Evolutionary conservation across 2,113 vertebrate genomes (phyloP).

Genomic region (Actenoides hombroni): DNA sequence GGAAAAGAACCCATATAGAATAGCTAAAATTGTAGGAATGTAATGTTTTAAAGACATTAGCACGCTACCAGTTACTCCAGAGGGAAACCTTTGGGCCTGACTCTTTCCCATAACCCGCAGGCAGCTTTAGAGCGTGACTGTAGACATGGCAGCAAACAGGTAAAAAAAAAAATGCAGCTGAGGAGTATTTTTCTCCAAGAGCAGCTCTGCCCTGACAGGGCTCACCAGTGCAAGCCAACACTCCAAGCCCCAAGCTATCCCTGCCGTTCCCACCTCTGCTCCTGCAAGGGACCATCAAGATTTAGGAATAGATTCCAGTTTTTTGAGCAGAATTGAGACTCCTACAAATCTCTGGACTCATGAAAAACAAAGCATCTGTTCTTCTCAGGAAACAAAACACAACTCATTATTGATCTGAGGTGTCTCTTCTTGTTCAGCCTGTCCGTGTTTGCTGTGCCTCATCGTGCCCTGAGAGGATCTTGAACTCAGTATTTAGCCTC

Average conservation of each 20-base stretch:
- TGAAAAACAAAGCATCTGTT: neutral
- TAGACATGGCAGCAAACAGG: neutral
- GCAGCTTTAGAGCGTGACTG: rapidly evolving
- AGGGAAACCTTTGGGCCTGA: neutral
- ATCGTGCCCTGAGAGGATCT: neutral
- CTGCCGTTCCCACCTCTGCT: neutral
- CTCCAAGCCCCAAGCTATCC: rapidly evolving
- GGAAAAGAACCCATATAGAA: neutral
- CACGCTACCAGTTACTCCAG: neutral
- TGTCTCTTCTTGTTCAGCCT: neutral
- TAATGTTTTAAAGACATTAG: neutral
- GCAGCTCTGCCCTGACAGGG: neutral
- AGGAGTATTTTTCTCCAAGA: no score
- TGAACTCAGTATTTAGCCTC: neutral
- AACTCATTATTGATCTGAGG: neutral
- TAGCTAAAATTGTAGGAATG: neutral
- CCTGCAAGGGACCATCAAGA: neutral
- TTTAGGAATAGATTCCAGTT: no score
- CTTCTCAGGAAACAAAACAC: neutral
- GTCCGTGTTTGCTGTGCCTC: neutral
- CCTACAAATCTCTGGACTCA: neutral
- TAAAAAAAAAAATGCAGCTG: neutral
- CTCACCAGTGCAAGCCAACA: neutral
- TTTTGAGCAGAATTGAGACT: neutral
- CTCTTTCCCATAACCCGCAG: neutral